Evolutionary conservation across 2,888 invertebrate genomes (phyloP), one percentile per base, ranked within the genome.

Genomic region (Netelia virgata): DNA sequence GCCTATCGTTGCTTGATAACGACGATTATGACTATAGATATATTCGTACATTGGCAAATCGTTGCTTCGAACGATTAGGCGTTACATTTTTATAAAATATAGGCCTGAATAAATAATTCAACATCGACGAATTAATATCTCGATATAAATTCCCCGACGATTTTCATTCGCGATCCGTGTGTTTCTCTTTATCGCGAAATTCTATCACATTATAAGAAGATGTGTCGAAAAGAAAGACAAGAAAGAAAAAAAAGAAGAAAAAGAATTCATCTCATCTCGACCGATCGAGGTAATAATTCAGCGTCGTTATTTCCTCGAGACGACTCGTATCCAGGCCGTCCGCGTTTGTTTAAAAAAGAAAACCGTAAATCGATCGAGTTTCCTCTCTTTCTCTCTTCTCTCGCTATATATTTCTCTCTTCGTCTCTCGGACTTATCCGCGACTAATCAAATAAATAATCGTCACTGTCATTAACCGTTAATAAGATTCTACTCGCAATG

Each of bases 131-230:
- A 18, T 11, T 36, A 64, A 47, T 55, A 50, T 55, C 57, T 14
- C 36, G n/a, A 66, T n/a, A 77, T 50, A 73, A 59, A 70, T 14
- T n/a, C n/a, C 28, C 14, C 59, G 68, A 61, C 47, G 53, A 57
- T 18, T 11, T 61, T 8, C 36, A 47, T 36, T 66, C 11, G 14
- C 28, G 43, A 69, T 28, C 28, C 18, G 47, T 0, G 3, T 73
- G n/a, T n/a, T n/a, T 68, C 14, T 36, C 20, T 76, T 70, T 11
- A 16, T 50, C 68, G 66, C 57, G 66, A 68, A 80, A 72, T 76
- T 66, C 72, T 76, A 80, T 84, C 83, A 80, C 80, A 80, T 80
- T 72, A 83, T 3, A 68, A 69, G 55, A 50, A 75, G 75, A 75
- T 57, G 63, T 63, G 74, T 69, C 55, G 16, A 50, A 50, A 63